phyloP scores from a whole-genome alignment of 2,113 vertebrate genomes.

The Paramisgurnus dabryanus region DNA sequence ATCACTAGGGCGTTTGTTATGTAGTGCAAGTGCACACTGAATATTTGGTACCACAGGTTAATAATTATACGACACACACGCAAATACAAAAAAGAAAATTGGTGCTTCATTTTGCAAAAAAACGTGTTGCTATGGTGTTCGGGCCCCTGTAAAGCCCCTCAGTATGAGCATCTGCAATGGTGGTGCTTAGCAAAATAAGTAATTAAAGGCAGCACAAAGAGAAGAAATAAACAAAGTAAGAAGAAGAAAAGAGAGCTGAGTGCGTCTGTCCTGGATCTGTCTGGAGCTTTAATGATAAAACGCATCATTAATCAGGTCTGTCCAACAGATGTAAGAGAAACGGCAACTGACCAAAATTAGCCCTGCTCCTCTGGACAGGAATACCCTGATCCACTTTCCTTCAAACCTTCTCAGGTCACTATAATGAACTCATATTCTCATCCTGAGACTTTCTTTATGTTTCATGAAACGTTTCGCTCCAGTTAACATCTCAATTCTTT shows the following conservation, averaged over 20 bases:
- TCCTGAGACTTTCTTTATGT: not conserved
- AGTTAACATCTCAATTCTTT: not conserved
- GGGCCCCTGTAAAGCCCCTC: not conserved
- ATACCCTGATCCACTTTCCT: constrained; percentile 58
- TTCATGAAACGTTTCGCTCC: not conserved
- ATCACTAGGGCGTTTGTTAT: not conserved
- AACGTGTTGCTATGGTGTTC: no score
- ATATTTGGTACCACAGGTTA: constrained; percentile 7
- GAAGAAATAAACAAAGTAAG: not conserved
- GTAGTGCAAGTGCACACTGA: not conserved
- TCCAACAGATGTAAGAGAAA: constrained; percentile 59
- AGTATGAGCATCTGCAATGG: not conserved
- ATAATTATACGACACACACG: not conserved
- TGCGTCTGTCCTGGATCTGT: constrained; percentile 68
- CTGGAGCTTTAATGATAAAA: constrained; percentile 56
- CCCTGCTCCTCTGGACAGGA: constrained; percentile 53
- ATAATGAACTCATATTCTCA: not conserved
- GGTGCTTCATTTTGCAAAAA: no score
- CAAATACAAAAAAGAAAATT: not conserved
- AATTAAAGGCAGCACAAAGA: constrained; percentile 3
- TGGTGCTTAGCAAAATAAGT: not conserved
- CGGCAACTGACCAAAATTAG: constrained; percentile 64
- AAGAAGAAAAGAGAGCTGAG: constrained; percentile 7
- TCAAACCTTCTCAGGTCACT: not conserved
- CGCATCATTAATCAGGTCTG: constrained; percentile 66